Evolutionary conservation across 2,888 invertebrate species (phyloP).

Genomic region (Hanleya hanleyi): DNA sequence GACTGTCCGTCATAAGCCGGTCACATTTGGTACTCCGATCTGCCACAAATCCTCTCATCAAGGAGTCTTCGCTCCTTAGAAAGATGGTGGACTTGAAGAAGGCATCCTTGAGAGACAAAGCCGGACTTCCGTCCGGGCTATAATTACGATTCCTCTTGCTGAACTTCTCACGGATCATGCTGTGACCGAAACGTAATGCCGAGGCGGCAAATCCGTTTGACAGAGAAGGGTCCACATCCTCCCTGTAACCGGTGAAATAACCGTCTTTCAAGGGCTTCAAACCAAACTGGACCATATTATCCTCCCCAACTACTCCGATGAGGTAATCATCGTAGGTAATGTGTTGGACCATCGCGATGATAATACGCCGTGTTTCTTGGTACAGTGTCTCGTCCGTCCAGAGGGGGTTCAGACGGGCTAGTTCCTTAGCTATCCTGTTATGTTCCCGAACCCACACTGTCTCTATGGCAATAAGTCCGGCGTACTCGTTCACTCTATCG

Average conservation of each 20-base stretch:
- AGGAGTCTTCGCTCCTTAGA: not conserved
- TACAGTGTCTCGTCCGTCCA: slow-evolving; percentile 2
- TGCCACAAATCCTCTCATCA: not conserved
- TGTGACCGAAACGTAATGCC: slow-evolving; percentile 3
- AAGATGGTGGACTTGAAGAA: not conserved
- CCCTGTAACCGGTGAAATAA: not conserved
- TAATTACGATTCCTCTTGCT: not conserved
- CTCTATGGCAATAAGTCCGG: not conserved
- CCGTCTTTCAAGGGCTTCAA: not conserved
- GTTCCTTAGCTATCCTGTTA: not conserved
- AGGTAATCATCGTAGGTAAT: slow-evolving; percentile 4
- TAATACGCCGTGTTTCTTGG: not conserved
- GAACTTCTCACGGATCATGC: not conserved
- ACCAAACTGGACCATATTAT: not conserved
- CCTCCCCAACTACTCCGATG: not conserved
- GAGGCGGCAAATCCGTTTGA: not conserved
- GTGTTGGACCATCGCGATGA: slow-evolving; percentile 3
- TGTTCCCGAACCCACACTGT: not conserved
- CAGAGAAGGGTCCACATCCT: not conserved
- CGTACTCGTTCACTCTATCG: not conserved
- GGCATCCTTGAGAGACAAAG: not conserved
- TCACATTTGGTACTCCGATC: not conserved
- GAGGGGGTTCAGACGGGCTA: not conserved
- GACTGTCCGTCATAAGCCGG: not conserved
- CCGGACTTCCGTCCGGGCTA: not conserved